Conservation (phyloP, 2,113 vertebrate genomes). For the Daphoenositta chrysoptera region DNA sequence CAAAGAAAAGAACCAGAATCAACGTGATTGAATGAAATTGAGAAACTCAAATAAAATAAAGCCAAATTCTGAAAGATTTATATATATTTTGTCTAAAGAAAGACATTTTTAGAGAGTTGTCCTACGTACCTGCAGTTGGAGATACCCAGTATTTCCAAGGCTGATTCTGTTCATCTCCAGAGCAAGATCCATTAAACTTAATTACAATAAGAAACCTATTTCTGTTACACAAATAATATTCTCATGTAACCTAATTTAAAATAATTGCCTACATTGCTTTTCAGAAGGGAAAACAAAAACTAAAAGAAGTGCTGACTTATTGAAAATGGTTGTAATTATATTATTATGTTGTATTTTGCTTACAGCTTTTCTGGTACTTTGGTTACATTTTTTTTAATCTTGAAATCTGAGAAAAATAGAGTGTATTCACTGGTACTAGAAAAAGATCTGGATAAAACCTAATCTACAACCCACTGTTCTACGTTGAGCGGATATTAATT, state of each 20-base stretch:
- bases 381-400: constrained; percentile 5
- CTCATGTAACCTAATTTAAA: constrained; percentile 75
- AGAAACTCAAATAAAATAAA: not conserved
- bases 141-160: not conserved
- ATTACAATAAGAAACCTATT: constrained; percentile 71
- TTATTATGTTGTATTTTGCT: constrained; percentile 63
- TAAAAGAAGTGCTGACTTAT: constrained; percentile 71
- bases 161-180: constrained; percentile 27
- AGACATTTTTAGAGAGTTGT: not conserved
- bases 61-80: not conserved
- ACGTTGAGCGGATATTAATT: not conserved
- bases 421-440: not conserved
- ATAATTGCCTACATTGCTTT: constrained; percentile 72
- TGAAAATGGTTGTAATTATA: constrained; percentile 71
- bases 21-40: not conserved
- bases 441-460: not conserved
- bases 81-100: not conserved
- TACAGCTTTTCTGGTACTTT: constrained; percentile 47
- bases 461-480: not conserved
- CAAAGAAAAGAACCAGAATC: not conserved
- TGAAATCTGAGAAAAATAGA: constrained; percentile 11
- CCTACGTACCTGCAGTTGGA: not conserved
- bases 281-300: constrained; percentile 65
- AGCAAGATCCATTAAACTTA: constrained; percentile 65
- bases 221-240: constrained; percentile 76